Evolutionary conservation across 92 coral and sea anemone genomes (phyloP).

Genomic region (Zoanthus sansibaricus): DNA sequence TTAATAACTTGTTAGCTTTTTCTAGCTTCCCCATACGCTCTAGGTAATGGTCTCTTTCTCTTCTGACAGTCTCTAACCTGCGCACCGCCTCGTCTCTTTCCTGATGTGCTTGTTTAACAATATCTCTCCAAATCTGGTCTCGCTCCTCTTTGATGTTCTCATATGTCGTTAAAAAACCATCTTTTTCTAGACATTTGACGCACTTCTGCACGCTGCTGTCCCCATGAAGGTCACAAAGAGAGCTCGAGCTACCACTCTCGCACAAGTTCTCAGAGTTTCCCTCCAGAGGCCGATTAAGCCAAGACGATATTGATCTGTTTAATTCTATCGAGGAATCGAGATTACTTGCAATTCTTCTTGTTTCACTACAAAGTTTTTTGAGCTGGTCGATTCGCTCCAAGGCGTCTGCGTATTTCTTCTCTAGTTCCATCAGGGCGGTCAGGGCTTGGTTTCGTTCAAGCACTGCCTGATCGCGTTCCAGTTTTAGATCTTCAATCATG

Average conservation of each 20-base stretch:
- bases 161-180: slow-evolving; percentile 42
- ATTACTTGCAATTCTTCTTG: neutral
- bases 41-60: slow-evolving; percentile 75
- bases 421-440: slow-evolving; percentile 88
- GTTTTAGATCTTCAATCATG: slow-evolving; percentile 71
- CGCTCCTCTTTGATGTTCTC: slow-evolving; percentile 61
- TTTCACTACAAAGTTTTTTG: slow-evolving; percentile 34
- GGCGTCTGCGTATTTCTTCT: slow-evolving; percentile 79
- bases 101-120: slow-evolving; percentile 71
- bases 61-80: slow-evolving; percentile 78
- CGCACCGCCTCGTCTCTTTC: slow-evolving; percentile 81
- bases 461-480: slow-evolving; percentile 92
- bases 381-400: slow-evolving; percentile 61
- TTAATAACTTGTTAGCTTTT: slow-evolving; percentile 72
- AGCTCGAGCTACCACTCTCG: neutral
- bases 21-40: slow-evolving; percentile 81
- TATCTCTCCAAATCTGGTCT: slow-evolving; percentile 75
- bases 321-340: slow-evolving; percentile 7
- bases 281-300: slow-evolving; percentile 42
- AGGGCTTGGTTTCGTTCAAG: slow-evolving; percentile 91
- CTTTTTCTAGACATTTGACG: slow-evolving; percentile 34
- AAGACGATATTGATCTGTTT: slow-evolving; percentile 29
- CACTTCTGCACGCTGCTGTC: slow-evolving; percentile 23
- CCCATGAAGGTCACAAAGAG: slow-evolving; percentile 5
- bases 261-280: neutral